Conservation (phyloP, 2,113 vertebrate species). For the Numenius arquata region DNA sequence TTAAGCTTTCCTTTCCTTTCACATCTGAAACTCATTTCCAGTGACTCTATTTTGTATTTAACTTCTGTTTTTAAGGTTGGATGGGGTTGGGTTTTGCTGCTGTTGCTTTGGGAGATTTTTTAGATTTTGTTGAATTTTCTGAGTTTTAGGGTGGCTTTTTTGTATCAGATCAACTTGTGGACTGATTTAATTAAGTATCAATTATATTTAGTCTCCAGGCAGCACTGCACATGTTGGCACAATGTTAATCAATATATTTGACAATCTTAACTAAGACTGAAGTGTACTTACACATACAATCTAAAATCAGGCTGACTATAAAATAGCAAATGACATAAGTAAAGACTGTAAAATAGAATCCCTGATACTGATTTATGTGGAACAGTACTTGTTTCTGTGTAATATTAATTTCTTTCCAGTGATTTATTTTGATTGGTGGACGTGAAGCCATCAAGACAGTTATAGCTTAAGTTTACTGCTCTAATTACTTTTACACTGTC, state of each 20-base stretch:
- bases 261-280: neutral
- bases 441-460: neutral
- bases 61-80: neutral
- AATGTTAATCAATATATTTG: neutral
- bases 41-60: neutral
- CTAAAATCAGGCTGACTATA: neutral
- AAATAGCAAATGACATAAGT: neutral
- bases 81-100: rapidly evolving
- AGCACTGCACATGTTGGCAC: neutral
- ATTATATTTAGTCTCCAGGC: neutral
- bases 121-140: neutral
- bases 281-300: neutral
- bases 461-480: neutral
- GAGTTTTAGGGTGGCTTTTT: neutral
- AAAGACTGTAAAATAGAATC: neutral
- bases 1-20: neutral
- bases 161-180: neutral
- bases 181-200: neutral
- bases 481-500: neutral
- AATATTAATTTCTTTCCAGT: neutral
- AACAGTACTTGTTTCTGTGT: neutral
- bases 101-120: neutral
- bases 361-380: neutral
- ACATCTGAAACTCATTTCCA: neutral
- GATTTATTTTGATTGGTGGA: neutral